Conservation (phyloP, 1,140 invertebrate species). For the Colletes gigas region DNA sequence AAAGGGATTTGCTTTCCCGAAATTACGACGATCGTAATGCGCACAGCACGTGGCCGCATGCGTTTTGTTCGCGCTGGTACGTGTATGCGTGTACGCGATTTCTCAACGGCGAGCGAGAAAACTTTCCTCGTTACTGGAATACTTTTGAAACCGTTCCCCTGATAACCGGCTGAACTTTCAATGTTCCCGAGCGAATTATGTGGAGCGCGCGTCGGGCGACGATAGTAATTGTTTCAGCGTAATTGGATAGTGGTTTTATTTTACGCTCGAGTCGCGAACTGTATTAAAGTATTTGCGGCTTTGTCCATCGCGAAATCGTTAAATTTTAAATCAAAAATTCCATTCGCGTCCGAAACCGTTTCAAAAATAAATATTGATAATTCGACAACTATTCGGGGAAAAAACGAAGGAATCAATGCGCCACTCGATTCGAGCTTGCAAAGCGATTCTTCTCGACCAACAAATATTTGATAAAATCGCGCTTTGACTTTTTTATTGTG, state of each 20-base stretch:
- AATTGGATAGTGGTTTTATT: constrained; percentile 35
- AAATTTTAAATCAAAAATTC: constrained; percentile 5
- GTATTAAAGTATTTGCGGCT: not conserved
- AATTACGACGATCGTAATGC: not conserved
- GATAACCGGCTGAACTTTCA: constrained; percentile 56
- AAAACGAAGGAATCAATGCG: not conserved
- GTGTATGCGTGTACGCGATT: constrained; percentile 20
- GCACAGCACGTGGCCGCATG: not conserved
- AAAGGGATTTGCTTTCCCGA: not conserved
- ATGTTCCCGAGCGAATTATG: constrained; percentile 33
- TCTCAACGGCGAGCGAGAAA: constrained; percentile 11
- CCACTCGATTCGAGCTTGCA: too few relatives aligned
- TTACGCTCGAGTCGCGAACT: constrained; percentile 6
- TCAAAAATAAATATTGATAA: not conserved
- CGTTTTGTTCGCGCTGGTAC: not conserved
- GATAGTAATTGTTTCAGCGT: constrained; percentile 27
- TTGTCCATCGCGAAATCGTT: not conserved
- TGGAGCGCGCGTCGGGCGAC: not conserved
- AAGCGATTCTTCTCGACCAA: too few relatives aligned
- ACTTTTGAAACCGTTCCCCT: constrained; percentile 49
- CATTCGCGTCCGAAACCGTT: not conserved
- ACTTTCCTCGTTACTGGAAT: constrained; percentile 59
- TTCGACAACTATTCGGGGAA: not conserved
- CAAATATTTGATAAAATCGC: too few relatives aligned
- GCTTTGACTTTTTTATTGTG: too few relatives aligned